Evolutionary conservation across 2,888 invertebrate genomes (phyloP), one percentile per base, ranked within the genome.

Genomic region (Hydrotaea diabolus): DNA sequence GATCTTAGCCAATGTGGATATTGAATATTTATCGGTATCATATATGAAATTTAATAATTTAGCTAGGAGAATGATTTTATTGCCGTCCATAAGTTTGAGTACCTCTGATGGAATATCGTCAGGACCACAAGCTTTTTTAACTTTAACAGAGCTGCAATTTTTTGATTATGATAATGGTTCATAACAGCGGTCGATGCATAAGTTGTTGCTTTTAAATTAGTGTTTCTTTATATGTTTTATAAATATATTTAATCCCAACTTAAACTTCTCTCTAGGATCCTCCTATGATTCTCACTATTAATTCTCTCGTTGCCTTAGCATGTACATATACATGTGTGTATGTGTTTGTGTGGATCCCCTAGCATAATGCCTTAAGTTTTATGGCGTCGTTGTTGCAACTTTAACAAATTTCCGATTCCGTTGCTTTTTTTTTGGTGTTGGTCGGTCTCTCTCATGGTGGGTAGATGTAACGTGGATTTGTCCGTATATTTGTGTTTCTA

Each of bases 401-500:
- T 84, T 84, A 81, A 75, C 78, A 84, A 84, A 84, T 84, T 84
- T 84, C 81, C 84, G 84, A 72, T 84, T 81, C 80, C 84, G 64
- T 43, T 77, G 21, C 43, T 49, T 80, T 73, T 83, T 72, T 74
- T 72, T 19, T 19, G 9, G 36, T 7, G 36, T 39, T 39, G 64
- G 7, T 36, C 21, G 1, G 31, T 57, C 64, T 31, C 77, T 72
- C 77, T 72, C 36, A 4, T 31, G 39, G 39, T 64, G 75, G 39
- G 1, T 8, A 46, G 23, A 15, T 21, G 23, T 69, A 66, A 39
- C 15, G 15, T 39, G 19, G 17, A 19, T 43, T 36, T 43, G 39
- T 43, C 5, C 0, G n/a, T 66, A 43, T 66, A 13, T 43, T 19
- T 66, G 43, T 69, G 21, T 69, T 13, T 23, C 19, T 31, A 31